These are phyloP conservation scores for Alviniconcha strummeri DNA, from an alignment of 2,888 invertebrate genomes.

Conservation along the genomic window DNA sequence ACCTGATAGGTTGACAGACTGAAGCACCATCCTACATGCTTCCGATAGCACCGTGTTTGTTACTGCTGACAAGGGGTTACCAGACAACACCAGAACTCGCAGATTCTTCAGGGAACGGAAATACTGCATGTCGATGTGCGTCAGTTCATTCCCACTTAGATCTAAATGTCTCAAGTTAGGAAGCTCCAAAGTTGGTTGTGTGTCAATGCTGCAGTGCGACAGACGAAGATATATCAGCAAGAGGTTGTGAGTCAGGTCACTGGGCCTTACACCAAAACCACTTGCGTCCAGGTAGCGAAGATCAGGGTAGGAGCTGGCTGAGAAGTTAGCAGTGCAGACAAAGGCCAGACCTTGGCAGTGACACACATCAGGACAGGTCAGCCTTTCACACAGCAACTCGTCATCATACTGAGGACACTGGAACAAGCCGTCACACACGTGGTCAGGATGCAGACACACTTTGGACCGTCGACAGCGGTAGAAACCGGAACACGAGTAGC, in stretches of 20 bases:
- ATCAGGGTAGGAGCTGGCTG: background rate
- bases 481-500: background rate
- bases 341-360: slow-evolving; percentile 5
- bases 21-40: background rate
- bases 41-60: background rate
- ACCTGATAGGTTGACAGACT: background rate
- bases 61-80: background rate
- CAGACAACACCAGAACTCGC: background rate
- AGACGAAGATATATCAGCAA: background rate
- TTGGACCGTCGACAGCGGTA: slow-evolving; percentile 5
- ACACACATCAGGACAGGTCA: slow-evolving; percentile 2
- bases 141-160: slow-evolving; percentile 9
- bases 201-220: background rate
- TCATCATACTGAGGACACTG: slow-evolving; percentile 18
- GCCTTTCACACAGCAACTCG: slow-evolving; percentile 1
- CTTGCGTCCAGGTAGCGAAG: background rate
- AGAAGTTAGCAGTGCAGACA: background rate
- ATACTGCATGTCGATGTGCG: background rate
- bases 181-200: background rate
- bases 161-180: slow-evolving; percentile 2
- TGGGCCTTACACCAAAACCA: background rate
- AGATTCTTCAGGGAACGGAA: slow-evolving; percentile 1
- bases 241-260: background rate
- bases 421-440: slow-evolving; percentile 15
- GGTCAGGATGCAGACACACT: slow-evolving; percentile 8